Evolutionary conservation across 2,797 vertebrate genomes (phyloP).

Genomic region (Varecia variegata): DNA sequence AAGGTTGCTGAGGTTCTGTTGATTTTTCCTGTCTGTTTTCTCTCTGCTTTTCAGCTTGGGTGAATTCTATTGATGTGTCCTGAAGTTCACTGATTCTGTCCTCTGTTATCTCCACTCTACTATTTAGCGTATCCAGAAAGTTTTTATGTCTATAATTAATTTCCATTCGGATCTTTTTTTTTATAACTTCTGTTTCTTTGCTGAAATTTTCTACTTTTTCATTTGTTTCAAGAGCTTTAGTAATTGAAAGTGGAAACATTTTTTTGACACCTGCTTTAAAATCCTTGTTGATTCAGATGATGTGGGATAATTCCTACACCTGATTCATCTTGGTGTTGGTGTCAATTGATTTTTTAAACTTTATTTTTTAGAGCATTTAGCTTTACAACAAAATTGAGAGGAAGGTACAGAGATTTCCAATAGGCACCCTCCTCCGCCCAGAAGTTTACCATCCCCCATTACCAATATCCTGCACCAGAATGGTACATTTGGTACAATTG

Average conservation of each 20-base stretch:
- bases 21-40: neutral
- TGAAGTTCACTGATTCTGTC: neutral
- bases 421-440: rapidly evolving
- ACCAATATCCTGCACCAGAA: neutral
- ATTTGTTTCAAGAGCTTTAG: neutral
- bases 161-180: neutral
- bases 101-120: too few relatives aligned
- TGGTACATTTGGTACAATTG: neutral
- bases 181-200: neutral
- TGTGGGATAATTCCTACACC: neutral
- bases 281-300: neutral
- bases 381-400: neutral
- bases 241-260: neutral
- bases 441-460: neutral
- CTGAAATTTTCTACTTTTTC: neutral
- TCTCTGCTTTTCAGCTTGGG: neutral
- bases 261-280: neutral
- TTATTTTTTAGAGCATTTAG: neutral
- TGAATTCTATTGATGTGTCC: neutral
- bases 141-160: neutral
- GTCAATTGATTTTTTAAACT: neutral
- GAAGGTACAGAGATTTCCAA: neutral
- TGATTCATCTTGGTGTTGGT: neutral
- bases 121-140: neutral
- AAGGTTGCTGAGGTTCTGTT: neutral